Evolutionary conservation across 2,888 invertebrate species (phyloP).

Genomic region (Ophion costatus): DNA sequence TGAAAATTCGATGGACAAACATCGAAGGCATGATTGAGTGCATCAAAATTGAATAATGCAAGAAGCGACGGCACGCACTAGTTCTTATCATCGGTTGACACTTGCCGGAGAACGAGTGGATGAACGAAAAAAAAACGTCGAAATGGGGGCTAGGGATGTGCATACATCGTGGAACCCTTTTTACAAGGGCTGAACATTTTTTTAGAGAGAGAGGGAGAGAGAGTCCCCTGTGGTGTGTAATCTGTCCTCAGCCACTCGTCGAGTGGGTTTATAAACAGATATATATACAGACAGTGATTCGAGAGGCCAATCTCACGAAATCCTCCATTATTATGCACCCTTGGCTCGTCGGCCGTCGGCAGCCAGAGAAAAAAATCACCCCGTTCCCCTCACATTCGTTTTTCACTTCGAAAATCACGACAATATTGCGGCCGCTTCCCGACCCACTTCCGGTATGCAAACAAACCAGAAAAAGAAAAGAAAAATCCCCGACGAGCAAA

Average conservation of each 20-base stretch:
- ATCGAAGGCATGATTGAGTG: constrained; percentile 61
- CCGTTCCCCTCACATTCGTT: constrained; percentile 31
- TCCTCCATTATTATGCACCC: constrained; percentile 82
- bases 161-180: constrained; percentile 53
- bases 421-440: constrained; percentile 75
- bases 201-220: constrained; percentile 65
- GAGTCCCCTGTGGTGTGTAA: constrained; percentile 81
- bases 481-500: background rate
- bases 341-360: constrained; percentile 68
- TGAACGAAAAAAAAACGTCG: constrained; percentile 32
- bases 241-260: constrained; percentile 80
- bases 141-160: constrained; percentile 15
- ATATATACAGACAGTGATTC: constrained; percentile 56
- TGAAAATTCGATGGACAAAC: constrained; percentile 41
- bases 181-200: constrained; percentile 56
- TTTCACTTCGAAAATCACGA: constrained; percentile 73
- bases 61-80: constrained; percentile 64
- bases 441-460: constrained; percentile 26
- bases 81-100: constrained; percentile 76
- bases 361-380: constrained; percentile 42
- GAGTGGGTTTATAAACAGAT: constrained; percentile 64
- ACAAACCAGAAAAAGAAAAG: background rate
- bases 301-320: constrained; percentile 79
- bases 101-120: constrained; percentile 75
- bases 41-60: constrained; percentile 65